These are phyloP conservation scores for Probaryconus sp. DNA, from an alignment of 1,140 invertebrate species.

Conservation along the genomic window DNA sequence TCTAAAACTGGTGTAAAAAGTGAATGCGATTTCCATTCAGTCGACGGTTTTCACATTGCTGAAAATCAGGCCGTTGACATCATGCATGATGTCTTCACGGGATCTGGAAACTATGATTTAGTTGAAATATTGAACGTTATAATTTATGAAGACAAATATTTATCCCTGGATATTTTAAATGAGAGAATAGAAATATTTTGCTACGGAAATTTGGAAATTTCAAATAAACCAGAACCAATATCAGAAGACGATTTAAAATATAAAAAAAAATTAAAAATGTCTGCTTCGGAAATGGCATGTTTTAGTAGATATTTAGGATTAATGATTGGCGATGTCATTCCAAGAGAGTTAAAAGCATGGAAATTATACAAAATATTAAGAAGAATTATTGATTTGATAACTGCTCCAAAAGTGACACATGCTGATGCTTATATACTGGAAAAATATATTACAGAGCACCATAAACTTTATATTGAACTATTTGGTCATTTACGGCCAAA, in stretches of 20 bases:
- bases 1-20: conserved; percentile 10
- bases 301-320: conserved; percentile 12
- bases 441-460: conserved; percentile 5
- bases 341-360: conserved; percentile 5
- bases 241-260: neutral
- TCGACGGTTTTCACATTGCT: conserved; percentile 15
- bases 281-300: conserved; percentile 11
- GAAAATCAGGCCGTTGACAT: conserved; percentile 17
- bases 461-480: conserved; percentile 14
- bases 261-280: conserved; percentile 20
- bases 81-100: conserved; percentile 19
- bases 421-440: conserved; percentile 12
- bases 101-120: conserved; percentile 3
- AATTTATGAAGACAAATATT: neutral
- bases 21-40: conserved; percentile 8
- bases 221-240: conserved; percentile 7
- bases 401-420: conserved; percentile 1
- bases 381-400: conserved; percentile 21
- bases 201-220: neutral
- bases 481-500: conserved; percentile 21
- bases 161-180: neutral
- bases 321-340: conserved; percentile 27
- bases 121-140: neutral
- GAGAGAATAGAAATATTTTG: neutral
- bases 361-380: conserved; percentile 7